phyloP scores from a whole-genome alignment of 2,888 invertebrate species.

The Caenorhabditis becei region DNA sequence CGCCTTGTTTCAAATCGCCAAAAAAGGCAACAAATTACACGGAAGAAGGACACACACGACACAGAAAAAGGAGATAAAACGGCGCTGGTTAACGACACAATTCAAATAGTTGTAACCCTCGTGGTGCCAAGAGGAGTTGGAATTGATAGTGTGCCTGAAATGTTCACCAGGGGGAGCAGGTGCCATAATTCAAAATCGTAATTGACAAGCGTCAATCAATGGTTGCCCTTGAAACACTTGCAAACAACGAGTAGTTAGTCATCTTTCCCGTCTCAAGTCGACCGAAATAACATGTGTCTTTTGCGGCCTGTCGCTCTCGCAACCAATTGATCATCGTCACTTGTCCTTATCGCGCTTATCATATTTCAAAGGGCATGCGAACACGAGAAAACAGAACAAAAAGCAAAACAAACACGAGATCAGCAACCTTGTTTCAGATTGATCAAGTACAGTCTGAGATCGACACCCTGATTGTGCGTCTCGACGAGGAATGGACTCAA shows the following conservation, averaged over 20 bases:
- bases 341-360: slow-evolving; percentile 19
- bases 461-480: slow-evolving; percentile 66
- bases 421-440: slow-evolving; percentile 55
- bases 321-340: slow-evolving; percentile 25
- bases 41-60: slow-evolving; percentile 13
- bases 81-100: slow-evolving; percentile 37
- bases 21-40: slow-evolving; percentile 44
- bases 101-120: slow-evolving; percentile 10
- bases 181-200: neutral
- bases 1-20: slow-evolving; percentile 3
- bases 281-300: slow-evolving; percentile 37
- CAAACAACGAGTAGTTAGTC: slow-evolving; percentile 20
- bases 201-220: slow-evolving; percentile 6
- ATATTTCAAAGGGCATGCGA: slow-evolving; percentile 21
- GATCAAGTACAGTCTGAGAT: slow-evolving; percentile 71
- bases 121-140: neutral
- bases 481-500: slow-evolving; percentile 73
- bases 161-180: neutral
- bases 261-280: slow-evolving; percentile 15
- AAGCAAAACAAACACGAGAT: neutral
- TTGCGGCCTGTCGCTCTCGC: slow-evolving; percentile 4
- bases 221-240: slow-evolving; percentile 15
- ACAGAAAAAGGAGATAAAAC: slow-evolving; percentile 16
- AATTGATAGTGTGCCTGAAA: neutral
- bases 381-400: slow-evolving; percentile 7